Percentiles rank a stretch among this genome's conserved stretches.
Evolutionary conservation across 2,888 invertebrate species (phyloP).

Genomic region (Cyrtodaria siliqua): DNA sequence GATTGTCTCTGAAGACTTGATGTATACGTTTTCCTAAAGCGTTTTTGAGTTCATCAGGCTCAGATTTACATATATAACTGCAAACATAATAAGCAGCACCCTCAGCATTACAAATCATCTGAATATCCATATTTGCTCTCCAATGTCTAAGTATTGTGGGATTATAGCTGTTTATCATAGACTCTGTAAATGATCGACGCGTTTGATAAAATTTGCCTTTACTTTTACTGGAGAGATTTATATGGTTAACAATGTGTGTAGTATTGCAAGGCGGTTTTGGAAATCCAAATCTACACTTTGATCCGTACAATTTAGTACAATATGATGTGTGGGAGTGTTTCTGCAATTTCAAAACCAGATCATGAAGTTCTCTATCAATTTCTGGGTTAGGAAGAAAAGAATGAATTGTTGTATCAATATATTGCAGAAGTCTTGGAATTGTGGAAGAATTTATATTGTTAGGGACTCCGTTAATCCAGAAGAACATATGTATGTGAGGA

Average conservation of each 20-base stretch:
- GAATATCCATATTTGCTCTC: conserved; percentile 54
- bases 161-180: conserved; percentile 43
- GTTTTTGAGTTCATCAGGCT: conserved; percentile 41
- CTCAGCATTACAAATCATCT: conserved; percentile 33
- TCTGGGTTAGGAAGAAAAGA: background rate
- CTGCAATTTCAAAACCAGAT: background rate
- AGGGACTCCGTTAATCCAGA: conserved; percentile 30
- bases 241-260: conserved; percentile 4
- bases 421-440: conserved; percentile 2
- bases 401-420: conserved; percentile 25
- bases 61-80: conserved; percentile 37
- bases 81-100: conserved; percentile 54
- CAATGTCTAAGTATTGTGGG: conserved; percentile 34
- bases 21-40: conserved; percentile 29
- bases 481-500: conserved; percentile 48
- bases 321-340: background rate
- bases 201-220: conserved; percentile 43
- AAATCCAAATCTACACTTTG: conserved; percentile 31
- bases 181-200: background rate
- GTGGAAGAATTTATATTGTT: conserved; percentile 6
- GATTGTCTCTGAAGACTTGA: conserved; percentile 16
- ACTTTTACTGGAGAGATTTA: conserved; percentile 14
- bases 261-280: conserved; percentile 40
- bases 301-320: background rate
- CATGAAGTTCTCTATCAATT: background rate